A percentile compares a stretch with the other conserved stretches of the same genome.
These are phyloP conservation scores for Lymantria monacha DNA, from an alignment of 2,888 invertebrate genomes.

Conservation along the genomic window DNA sequence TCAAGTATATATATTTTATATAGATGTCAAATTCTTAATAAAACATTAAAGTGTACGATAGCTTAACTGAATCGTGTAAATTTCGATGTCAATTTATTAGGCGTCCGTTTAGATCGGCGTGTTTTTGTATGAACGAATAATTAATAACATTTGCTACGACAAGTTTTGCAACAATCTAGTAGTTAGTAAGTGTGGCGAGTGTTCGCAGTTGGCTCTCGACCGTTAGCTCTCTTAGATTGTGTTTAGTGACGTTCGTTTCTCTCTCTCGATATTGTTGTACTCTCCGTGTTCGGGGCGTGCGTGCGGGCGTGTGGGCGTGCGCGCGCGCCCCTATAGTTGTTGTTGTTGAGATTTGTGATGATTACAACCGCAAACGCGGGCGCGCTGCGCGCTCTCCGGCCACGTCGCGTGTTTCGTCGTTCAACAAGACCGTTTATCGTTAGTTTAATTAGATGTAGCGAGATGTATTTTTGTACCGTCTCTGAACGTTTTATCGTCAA, in stretches of 20 bases:
- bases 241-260: conserved; percentile 35
- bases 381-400: conserved; percentile 41
- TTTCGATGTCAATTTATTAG: conserved; percentile 79
- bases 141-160: conserved; percentile 66
- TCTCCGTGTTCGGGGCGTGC: conserved; percentile 13
- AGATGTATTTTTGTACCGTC: conserved; percentile 76
- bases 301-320: not conserved
- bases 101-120: conserved; percentile 56
- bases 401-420: conserved; percentile 21
- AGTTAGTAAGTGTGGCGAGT: conserved; percentile 59
- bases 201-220: conserved; percentile 45
- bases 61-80: conserved; percentile 74
- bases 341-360: conserved; percentile 67
- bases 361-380: conserved; percentile 4
- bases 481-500: conserved; percentile 59
- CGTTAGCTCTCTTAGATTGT: conserved; percentile 53
- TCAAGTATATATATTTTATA: conserved; percentile 64
- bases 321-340: conserved; percentile 33
- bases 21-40: conserved; percentile 74
- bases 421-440: conserved; percentile 26
- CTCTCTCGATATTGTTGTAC: conserved; percentile 21
- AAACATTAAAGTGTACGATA: conserved; percentile 62
- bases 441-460: conserved; percentile 70
- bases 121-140: conserved; percentile 60
- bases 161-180: conserved; percentile 70